These are phyloP conservation scores for Pardalotus punctatus DNA, from an alignment of 2,113 vertebrate species.

Conservation along the genomic window DNA sequence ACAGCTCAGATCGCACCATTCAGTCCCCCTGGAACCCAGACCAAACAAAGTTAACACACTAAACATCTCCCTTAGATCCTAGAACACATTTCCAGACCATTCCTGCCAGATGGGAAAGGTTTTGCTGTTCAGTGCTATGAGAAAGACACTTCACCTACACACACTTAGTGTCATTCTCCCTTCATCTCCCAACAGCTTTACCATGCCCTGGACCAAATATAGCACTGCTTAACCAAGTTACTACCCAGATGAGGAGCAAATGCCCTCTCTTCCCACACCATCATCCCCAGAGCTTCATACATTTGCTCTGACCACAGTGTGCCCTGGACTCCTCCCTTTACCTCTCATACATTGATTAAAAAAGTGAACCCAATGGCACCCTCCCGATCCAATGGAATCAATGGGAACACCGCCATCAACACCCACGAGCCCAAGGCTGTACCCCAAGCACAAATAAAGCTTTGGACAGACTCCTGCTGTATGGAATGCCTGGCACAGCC, in stretches of 20 bases:
- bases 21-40: neutral
- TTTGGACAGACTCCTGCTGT: neutral
- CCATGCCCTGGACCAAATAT: neutral
- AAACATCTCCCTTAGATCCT: neutral
- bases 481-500: neutral
- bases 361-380: neutral
- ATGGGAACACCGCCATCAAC: neutral
- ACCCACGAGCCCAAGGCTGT: neutral
- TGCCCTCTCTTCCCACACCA: neutral
- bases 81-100: neutral
- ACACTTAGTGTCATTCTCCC: neutral
- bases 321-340: neutral
- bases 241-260: neutral
- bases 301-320: neutral
- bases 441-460: neutral
- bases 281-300: neutral
- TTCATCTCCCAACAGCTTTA: neutral
- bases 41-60: neutral
- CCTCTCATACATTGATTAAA: neutral
- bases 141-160: neutral
- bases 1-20: neutral
- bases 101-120: neutral
- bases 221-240: neutral
- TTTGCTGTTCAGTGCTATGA: neutral
- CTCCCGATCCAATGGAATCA: neutral